Evolutionary conservation across 2,888 invertebrate genomes (phyloP).

Genomic region (Ormyrus rosae): DNA sequence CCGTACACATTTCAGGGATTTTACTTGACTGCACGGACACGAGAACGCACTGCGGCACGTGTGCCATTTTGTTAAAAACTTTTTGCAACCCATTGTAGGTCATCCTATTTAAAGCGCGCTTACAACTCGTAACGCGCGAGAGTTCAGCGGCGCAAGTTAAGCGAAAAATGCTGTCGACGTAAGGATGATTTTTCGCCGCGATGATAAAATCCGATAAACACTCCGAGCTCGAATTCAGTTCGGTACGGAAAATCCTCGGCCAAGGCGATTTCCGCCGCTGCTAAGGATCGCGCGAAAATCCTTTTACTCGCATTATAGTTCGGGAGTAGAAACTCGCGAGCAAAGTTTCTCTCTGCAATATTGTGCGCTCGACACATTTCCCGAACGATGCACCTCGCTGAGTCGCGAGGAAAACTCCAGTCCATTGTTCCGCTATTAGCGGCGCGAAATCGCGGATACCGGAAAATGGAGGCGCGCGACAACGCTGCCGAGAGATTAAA

Average conservation of each 20-base stretch:
- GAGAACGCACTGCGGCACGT: too few species aligned
- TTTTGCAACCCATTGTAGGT: too few species aligned
- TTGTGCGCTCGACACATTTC: constrained; percentile 26
- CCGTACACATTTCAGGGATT: too few species aligned
- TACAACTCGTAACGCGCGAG: not conserved
- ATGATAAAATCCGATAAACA: not conserved
- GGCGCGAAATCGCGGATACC: not conserved
- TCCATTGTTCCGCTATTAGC: constrained; percentile 42
- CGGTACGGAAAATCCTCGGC: not conserved
- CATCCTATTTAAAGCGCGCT: not conserved
- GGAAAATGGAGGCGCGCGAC: not conserved
- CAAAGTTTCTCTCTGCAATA: not conserved
- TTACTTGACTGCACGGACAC: too few species aligned
- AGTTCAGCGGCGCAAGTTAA: not conserved
- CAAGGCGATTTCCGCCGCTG: not conserved
- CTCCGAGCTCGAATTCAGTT: not conserved
- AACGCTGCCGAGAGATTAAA: constrained; percentile 12
- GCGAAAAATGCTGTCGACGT: not conserved
- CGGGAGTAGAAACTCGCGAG: not conserved
- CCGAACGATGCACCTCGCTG: not conserved
- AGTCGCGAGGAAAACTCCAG: not conserved
- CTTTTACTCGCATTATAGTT: not conserved
- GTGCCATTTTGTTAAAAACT: too few species aligned
- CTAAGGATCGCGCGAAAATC: not conserved
- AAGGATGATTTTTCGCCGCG: not conserved